Evolutionary conservation across 2,888 invertebrate species (phyloP).

Genomic region (Xylophagus ater): DNA sequence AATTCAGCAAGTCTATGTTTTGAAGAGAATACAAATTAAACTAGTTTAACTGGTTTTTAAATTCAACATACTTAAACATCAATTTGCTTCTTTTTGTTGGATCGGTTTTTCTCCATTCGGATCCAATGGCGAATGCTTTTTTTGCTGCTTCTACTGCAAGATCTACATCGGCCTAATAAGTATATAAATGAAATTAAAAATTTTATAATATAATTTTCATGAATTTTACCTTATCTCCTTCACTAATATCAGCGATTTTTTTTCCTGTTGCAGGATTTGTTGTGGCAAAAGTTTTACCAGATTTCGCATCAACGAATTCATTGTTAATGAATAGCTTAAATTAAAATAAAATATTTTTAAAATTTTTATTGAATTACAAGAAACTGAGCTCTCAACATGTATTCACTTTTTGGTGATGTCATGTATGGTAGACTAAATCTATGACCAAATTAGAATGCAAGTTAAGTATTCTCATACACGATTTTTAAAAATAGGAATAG

Average conservation of each 20-base stretch:
- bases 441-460: no score
- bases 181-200: constrained; percentile 14
- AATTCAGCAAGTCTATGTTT: constrained; percentile 57
- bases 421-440: no score
- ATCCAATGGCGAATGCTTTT: constrained; percentile 59
- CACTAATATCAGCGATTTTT: constrained; percentile 64
- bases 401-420: no score
- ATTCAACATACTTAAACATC: not conserved
- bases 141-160: constrained; percentile 69
- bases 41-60: not conserved
- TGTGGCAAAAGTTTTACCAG: constrained; percentile 76
- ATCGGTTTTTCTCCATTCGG: constrained; percentile 69
- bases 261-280: constrained; percentile 72
- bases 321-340: constrained; percentile 73
- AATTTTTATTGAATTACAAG: no score
- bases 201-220: constrained; percentile 2
- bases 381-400: no score
- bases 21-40: not conserved
- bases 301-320: constrained; percentile 67
- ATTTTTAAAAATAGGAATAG: no score
- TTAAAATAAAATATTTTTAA: constrained; percentile 15
- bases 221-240: constrained; percentile 64
- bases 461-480: no score
- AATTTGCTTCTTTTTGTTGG: constrained; percentile 39
- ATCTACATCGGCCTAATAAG: constrained; percentile 63